phyloP scores from a whole-genome alignment of 2,797 vertebrate genomes.

The Manis javanica region DNA sequence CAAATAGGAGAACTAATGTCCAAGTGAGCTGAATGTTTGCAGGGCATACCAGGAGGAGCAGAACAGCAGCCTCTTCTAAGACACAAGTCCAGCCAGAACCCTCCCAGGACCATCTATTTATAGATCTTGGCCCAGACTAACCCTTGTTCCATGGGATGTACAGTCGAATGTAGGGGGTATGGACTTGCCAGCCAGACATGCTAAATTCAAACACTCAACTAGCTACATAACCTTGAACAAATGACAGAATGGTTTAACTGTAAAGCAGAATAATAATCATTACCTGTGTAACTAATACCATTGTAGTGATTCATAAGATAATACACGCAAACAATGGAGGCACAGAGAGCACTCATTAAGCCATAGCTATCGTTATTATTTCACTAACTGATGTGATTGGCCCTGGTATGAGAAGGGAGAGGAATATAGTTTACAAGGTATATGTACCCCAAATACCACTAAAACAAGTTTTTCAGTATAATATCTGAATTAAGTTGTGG shows the following conservation, averaged over 20 bases:
- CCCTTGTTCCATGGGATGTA: neutral
- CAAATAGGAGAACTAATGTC: neutral
- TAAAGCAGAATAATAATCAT: neutral
- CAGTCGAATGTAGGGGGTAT: neutral
- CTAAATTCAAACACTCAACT: neutral
- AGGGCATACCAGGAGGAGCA: neutral
- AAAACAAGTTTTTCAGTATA: neutral
- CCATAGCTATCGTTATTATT: neutral
- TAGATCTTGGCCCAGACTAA: neutral
- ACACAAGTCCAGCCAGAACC: neutral
- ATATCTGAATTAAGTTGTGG: neutral
- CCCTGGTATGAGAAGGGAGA: neutral
- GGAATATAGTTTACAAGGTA: neutral
- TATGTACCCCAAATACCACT: neutral
- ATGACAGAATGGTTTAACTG: conserved; percentile 2
- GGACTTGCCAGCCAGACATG: neutral
- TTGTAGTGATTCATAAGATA: neutral
- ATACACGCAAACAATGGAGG: neutral
- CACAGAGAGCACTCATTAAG: neutral
- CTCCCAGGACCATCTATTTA: neutral
- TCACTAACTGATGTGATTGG: neutral
- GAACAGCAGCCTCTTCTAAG: neutral
- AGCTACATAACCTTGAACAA: neutral
- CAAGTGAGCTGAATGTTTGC: neutral
- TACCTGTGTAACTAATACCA: neutral